These are phyloP conservation scores for Penaeus vannamei DNA, from an alignment of 1,140 invertebrate species.

Conservation along the genomic window DNA sequence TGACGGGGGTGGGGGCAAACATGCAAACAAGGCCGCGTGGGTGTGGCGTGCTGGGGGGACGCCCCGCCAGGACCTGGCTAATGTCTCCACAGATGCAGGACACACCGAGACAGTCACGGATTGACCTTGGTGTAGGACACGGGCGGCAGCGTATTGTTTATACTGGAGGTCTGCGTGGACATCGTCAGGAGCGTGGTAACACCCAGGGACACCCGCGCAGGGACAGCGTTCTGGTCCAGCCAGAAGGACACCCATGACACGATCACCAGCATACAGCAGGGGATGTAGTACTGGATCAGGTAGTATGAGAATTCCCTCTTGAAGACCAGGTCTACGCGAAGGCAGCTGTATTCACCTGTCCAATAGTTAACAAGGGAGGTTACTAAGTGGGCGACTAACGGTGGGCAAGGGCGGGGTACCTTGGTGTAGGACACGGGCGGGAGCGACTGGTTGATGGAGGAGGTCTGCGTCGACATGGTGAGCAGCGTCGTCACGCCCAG, in stretches of 20 bases:
- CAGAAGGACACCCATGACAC: slow-evolving; percentile 94
- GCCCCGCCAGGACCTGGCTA: slow-evolving; percentile 34
- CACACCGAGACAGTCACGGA: slow-evolving; percentile 55
- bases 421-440: slow-evolving; percentile 70
- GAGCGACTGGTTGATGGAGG: slow-evolving; percentile 75
- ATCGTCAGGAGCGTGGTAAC: slow-evolving; percentile 97
- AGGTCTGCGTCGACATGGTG: slow-evolving; percentile 76
- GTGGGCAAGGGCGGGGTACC: slow-evolving; percentile 75
- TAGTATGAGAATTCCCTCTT: slow-evolving; percentile 99
- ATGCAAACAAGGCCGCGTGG: slow-evolving; percentile 57
- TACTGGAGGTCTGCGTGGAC: slow-evolving; percentile 97
- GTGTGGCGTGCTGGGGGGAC: slow-evolving; percentile 34
- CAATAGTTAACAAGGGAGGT: slow-evolving; percentile 74
- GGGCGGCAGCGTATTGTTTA: slow-evolving; percentile 95
- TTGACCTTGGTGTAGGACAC: slow-evolving; percentile 97
- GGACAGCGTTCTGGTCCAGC: slow-evolving; percentile 96
- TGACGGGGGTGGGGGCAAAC: slow-evolving; percentile 33
- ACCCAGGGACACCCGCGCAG: slow-evolving; percentile 93
- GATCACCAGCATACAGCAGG: slow-evolving; percentile 90
- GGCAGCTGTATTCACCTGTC: slow-evolving; percentile 83
- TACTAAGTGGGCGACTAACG: slow-evolving; percentile 76
- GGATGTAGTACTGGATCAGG: slow-evolving; percentile 97
- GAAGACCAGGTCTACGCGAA: slow-evolving; percentile 95
- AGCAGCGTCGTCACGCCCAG: slow-evolving; percentile 76
- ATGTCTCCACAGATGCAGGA: slow-evolving; percentile 53